A percentile compares a stretch with the other conserved stretches of the same genome.
Conservation (phyloP, 2,113 vertebrate genomes). For the Eonycteris spelaea region DNA sequence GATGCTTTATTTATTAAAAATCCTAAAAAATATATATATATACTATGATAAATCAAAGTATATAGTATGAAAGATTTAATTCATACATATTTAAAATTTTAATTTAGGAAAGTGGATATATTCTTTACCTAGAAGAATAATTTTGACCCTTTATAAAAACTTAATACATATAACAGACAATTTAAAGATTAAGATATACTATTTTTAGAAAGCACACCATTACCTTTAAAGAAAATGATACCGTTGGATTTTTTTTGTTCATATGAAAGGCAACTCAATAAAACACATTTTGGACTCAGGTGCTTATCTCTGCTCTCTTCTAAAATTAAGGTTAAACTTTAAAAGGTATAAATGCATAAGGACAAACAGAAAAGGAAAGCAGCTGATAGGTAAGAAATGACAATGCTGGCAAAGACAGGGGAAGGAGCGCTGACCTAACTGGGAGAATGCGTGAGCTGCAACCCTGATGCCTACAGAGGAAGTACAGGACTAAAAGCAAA, state of each 20-base stretch:
- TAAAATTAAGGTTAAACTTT: neutral
- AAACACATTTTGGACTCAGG: neutral
- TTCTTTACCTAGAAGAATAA: neutral
- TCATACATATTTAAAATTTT: neutral
- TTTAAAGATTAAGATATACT: neutral
- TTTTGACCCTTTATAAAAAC: neutral
- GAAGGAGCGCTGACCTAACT: neutral
- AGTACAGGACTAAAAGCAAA: neutral
- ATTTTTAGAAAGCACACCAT: neutral
- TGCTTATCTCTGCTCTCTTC: neutral
- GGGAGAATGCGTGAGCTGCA: neutral
- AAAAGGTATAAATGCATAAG: neutral
- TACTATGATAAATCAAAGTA: neutral
- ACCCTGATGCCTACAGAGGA: neutral
- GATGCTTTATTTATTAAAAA: neutral
- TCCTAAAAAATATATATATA: neutral
- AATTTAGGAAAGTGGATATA: neutral
- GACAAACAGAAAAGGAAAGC: neutral
- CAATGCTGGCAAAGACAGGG: fast-evolving
- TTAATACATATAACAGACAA: neutral
- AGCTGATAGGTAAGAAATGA: neutral
- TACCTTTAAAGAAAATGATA: neutral
- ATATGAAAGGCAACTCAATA: neutral
- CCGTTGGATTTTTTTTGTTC: neutral
- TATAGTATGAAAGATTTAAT: neutral